phyloP scores from a whole-genome alignment of 2,888 invertebrate species.

The Sarcophaga rosellei region DNA sequence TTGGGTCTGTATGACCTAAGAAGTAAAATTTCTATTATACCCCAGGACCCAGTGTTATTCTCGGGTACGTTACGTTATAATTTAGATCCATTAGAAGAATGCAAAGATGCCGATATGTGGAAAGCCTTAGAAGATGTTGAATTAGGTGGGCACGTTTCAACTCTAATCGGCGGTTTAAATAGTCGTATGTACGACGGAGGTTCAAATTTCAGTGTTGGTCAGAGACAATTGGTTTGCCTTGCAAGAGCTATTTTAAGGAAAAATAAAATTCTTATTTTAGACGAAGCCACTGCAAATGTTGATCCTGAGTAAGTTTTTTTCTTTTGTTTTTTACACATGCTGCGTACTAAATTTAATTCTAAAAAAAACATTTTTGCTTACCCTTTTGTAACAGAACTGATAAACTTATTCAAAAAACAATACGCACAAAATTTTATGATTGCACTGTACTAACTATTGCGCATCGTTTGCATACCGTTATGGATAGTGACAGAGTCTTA shows the following conservation, averaged over 20 bases:
- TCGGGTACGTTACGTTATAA: constrained; percentile 92
- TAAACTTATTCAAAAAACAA: constrained; percentile 90
- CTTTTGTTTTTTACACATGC: background rate
- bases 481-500: constrained; percentile 92
- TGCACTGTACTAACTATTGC: constrained; percentile 96
- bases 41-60: constrained; percentile 95
- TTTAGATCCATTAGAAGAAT: constrained; percentile 91
- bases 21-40: constrained; percentile 93
- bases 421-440: constrained; percentile 88
- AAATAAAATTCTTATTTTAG: constrained; percentile 90
- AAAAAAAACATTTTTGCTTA: too few species aligned
- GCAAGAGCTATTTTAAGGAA: constrained; percentile 91
- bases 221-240: constrained; percentile 92
- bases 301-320: constrained; percentile 87
- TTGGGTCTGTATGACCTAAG: constrained; percentile 90
- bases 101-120: constrained; percentile 89
- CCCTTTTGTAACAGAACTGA: constrained; percentile 85
- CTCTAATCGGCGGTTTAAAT: constrained; percentile 84
- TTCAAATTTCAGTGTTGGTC: constrained; percentile 92
- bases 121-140: constrained; percentile 89
- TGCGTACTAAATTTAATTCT: background rate
- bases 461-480: constrained; percentile 94
- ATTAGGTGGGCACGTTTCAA: constrained; percentile 86
- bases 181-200: constrained; percentile 89
- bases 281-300: constrained; percentile 96